Evolutionary conservation across 1,140 invertebrate species (phyloP), one percentile per base, ranked within the genome.

Genomic region (Drosophila pachea): DNA sequence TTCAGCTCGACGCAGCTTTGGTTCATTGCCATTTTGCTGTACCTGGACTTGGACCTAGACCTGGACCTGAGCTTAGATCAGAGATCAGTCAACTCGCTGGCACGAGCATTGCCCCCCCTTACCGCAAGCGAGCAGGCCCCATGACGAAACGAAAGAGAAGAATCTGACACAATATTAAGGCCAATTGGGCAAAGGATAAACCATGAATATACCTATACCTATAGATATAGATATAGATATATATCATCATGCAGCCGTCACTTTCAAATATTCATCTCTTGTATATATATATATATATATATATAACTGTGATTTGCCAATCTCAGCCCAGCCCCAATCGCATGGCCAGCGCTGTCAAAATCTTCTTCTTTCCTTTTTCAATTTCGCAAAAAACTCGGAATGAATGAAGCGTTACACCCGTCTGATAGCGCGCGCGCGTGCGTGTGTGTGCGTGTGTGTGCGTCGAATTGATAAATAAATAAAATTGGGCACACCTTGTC

Each of bases 31-130:
- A 84, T 62, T 29, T 52, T 47, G 36, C 33, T 14, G 66, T 1
- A 22, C 22, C 22, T 3, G 22, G 22, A 22, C 22, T 3, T 22
- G 22, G 22, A 22, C 22, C 22, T 22, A 3, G 22, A 22, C 22
- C 22, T 22, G 22, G 22, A 22, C 22, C 22, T 22, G 22, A 3
- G 1, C 22, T 3, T 22, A 22, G 22, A 22, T 36, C 78, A 75
- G 47, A 84, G 78, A 83, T 83, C 79, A 86, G 38, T 84, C 48
- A 66, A 64, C 78, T 74, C 70, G 77, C 53, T 54, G 31, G 52
- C 56, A 55, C 74, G 78, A 82, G 54, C 78, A 49, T 77, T 82
- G 78, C 78, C 78, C 71, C 68, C n/a, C n/a, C n/a, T n/a, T n/a
- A n/a, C n/a, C n/a, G n/a, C n/a, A n/a, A n/a, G n/a, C n/a, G n/a